These are phyloP conservation scores for Aspidapion aeneum DNA, from an alignment of 2,888 invertebrate genomes.

Conservation along the genomic window DNA sequence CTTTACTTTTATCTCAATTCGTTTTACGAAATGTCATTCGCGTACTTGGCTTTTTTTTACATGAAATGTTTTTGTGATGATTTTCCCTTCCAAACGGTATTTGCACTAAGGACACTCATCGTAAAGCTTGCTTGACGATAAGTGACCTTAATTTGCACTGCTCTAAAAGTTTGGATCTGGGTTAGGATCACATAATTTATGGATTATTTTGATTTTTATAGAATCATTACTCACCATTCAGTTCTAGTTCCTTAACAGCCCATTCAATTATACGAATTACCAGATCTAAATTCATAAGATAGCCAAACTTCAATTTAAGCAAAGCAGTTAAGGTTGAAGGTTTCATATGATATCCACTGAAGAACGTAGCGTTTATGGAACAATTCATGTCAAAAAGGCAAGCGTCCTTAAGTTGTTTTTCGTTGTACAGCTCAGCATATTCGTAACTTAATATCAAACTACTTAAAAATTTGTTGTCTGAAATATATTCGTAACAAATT, in stretches of 20 bases:
- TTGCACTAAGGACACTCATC: too few species aligned
- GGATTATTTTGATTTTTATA: too few species aligned
- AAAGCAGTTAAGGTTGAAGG: constrained; percentile 51
- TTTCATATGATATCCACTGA: constrained; percentile 51
- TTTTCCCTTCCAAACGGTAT: too few species aligned
- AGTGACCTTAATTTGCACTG: too few species aligned
- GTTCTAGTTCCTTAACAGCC: background rate
- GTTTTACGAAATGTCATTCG: too few species aligned
- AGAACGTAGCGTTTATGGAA: constrained; percentile 54
- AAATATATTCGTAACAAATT: constrained; percentile 53
- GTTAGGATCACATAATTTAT: too few species aligned
- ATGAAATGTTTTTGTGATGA: too few species aligned
- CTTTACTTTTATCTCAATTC: too few species aligned
- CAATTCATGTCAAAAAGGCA: constrained; percentile 56
- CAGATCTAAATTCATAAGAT: constrained; percentile 5
- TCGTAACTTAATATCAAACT: constrained; percentile 58
- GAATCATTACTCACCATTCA: background rate
- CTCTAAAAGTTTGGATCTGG: too few species aligned
- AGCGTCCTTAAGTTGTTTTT: constrained; percentile 49
- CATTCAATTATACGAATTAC: background rate
- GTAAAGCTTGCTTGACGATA: too few species aligned
- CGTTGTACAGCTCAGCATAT: constrained; percentile 59
- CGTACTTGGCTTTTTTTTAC: too few species aligned
- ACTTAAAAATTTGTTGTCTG: constrained; percentile 54
- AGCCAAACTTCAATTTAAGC: constrained; percentile 33